phyloP scores from a whole-genome alignment of 2,797 vertebrate species.

The Melanogrammus aeglefinus region DNA sequence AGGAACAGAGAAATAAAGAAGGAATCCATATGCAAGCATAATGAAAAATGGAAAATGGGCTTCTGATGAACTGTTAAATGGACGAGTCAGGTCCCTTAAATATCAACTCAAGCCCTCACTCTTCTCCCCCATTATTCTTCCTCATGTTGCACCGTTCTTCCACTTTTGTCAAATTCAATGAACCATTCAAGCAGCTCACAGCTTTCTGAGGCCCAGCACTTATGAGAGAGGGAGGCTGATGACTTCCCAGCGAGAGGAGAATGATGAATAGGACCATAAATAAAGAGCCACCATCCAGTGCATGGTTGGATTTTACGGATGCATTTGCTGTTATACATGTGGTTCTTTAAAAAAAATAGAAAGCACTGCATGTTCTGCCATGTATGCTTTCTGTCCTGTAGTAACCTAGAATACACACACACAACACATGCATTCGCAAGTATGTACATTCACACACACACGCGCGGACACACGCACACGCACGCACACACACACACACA shows the following conservation, averaged over 20 bases:
- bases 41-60: not conserved
- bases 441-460: not conserved
- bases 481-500: constrained; percentile 6
- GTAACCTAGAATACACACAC: constrained; percentile 28
- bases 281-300: not conserved
- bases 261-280: not conserved
- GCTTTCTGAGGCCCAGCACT: not conserved
- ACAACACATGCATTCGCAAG: not conserved
- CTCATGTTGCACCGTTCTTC: not conserved
- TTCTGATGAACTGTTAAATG: not conserved
- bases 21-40: not conserved
- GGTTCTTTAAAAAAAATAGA: too few species aligned
- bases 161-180: not conserved
- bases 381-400: constrained; percentile 33
- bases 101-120: not conserved
- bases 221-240: not conserved
- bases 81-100: not conserved
- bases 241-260: not conserved
- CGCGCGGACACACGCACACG: constrained; percentile 24
- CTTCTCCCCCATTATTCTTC: not conserved
- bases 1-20: not conserved
- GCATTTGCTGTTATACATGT: not conserved
- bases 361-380: not conserved
- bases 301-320: not conserved
- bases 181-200: not conserved